Base-by-base conservation (phyloP, 2,113 vertebrate genomes). In the Corvus moneduloides region DNA sequence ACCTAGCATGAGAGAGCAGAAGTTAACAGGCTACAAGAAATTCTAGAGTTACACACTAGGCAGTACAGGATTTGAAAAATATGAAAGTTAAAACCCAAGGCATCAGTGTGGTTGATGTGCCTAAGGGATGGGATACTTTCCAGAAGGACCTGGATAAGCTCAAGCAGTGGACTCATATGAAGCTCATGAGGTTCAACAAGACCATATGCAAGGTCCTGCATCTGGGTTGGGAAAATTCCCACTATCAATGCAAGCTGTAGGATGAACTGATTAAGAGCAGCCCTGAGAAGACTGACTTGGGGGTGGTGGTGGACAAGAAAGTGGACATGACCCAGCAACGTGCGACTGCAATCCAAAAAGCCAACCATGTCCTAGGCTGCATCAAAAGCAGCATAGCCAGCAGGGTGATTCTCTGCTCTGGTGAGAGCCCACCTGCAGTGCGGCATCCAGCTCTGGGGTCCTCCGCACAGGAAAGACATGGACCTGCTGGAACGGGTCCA, bases 301-400 rank as follows among this genome's bases (percentile, higher is more conserved):
- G 19, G 13, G 7, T 28, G 12, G 14, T 46, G n/a, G 30, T 41
- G 7, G 21, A 35, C 11, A 8, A 37, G 17, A 78, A 39, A 26
- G 12, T 11, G 14, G 24, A 66, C 59, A 32, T 11, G 46, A 66
- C 4, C 18, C 7, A 5, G 48, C 6, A 27, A 33, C 1, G 5
- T 43, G 19, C 0, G 0, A 28, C 11, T 7, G 28, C 23, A 69
- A 22, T 13, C 15, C 62, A 69, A 33, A 68, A 74, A 62, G 26
- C 37, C 21, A 39, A 8, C 8, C 6, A 4, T 2, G 0, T 26
- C 48, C 27, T n/a, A 22, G 35, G n/a, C 48, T n/a, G 32, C 32
- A 69, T 39, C 49, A 22, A 56, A 39, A 58, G 23, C 19, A 19
- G 30, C 1, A 0, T 3, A 37, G 24, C 20, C 37, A 58, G 37